These are phyloP conservation scores for Corythornis madagascariensis DNA, from an alignment of 2,113 vertebrate species.

Conservation along the genomic window DNA sequence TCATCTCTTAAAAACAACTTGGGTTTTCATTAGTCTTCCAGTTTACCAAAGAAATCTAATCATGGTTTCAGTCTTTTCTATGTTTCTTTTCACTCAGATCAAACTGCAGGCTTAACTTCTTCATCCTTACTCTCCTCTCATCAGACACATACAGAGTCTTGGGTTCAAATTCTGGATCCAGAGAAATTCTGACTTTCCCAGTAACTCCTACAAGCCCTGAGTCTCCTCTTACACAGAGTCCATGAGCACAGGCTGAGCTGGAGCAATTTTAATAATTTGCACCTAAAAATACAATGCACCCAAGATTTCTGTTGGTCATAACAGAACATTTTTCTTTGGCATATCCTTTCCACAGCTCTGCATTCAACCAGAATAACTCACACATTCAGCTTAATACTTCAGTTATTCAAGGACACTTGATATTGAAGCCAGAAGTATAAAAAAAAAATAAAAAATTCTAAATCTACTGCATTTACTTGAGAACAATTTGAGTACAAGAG, in stretches of 20 bases:
- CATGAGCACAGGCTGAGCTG: neutral
- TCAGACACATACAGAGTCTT: neutral
- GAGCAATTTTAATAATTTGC: neutral
- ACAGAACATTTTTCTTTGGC: neutral
- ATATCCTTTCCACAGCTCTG: neutral
- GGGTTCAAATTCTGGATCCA: neutral
- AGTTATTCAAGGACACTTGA: slow-evolving; percentile 30
- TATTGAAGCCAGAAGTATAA: slow-evolving; percentile 33
- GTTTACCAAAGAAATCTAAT: neutral
- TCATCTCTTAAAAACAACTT: neutral
- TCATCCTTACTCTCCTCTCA: neutral
- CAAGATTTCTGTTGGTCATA: neutral
- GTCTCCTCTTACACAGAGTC: neutral
- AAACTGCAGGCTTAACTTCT: neutral
- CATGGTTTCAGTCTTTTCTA: neutral
- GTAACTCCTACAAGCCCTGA: neutral
- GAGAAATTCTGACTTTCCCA: neutral
- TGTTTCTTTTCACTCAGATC: neutral
- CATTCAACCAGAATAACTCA: slow-evolving; percentile 27
- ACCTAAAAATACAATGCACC: neutral
- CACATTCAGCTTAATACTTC: neutral
- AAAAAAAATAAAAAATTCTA: neutral
- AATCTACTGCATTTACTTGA: slow-evolving; percentile 32
- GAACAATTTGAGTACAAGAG: slow-evolving; percentile 57
- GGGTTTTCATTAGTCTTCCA: neutral